Evolutionary conservation across 2,113 vertebrate genomes (phyloP).

Genomic region (Labrus mixtus): DNA sequence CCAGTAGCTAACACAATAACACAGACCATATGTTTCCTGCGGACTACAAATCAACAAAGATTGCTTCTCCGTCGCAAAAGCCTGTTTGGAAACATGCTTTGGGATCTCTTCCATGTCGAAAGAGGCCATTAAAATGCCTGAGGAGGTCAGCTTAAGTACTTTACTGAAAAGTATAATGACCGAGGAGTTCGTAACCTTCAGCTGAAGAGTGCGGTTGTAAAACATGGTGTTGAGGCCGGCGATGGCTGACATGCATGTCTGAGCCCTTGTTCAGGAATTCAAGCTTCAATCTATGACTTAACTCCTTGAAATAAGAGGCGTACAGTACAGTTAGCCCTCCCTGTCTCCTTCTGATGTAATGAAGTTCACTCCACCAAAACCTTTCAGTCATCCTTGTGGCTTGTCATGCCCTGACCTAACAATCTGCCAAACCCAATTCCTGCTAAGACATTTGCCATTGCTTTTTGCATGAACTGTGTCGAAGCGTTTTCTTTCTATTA

Average conservation of each 20-base stretch:
- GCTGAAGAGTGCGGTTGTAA: slow-evolving; percentile 17
- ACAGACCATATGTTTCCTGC: slow-evolving; percentile 49
- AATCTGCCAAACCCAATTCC: too few species aligned
- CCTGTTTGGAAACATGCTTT: slow-evolving; percentile 42
- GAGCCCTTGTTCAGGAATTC: not conserved
- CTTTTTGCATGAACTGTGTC: too few species aligned
- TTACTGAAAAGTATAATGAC: slow-evolving; percentile 18
- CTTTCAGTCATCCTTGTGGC: too few species aligned
- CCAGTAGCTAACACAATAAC: slow-evolving; percentile 55
- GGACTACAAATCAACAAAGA: slow-evolving; percentile 51
- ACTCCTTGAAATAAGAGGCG: not conserved
- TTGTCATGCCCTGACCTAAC: too few species aligned
- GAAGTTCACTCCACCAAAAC: too few species aligned
- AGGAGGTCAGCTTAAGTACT: slow-evolving; percentile 49
- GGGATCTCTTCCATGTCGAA: slow-evolving; percentile 20
- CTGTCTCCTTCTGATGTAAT: too few species aligned
- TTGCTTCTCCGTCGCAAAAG: slow-evolving; percentile 35
- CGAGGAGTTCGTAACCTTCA: slow-evolving; percentile 13
- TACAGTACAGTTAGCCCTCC: not conserved
- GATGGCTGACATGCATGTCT: not conserved
- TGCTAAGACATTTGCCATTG: too few species aligned
- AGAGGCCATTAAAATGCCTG: slow-evolving; percentile 52
- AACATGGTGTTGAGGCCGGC: slow-evolving; percentile 13
- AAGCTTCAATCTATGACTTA: slow-evolving; percentile 3
- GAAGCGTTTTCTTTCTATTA: too few species aligned